Evolutionary conservation across 1,140 invertebrate genomes (phyloP).

Genomic region (Lethocerus indicus): DNA sequence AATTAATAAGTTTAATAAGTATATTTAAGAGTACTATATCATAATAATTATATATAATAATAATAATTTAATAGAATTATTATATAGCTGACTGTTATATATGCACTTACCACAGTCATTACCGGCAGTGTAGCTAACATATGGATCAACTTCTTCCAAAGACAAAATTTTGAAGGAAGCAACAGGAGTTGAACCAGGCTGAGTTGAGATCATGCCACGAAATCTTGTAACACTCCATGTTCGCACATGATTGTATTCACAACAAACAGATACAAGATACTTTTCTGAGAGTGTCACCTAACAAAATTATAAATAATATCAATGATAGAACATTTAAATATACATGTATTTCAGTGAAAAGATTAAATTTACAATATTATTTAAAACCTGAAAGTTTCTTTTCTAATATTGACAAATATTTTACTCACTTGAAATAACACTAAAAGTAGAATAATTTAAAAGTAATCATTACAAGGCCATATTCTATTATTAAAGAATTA

Average conservation of each 20-base stretch:
- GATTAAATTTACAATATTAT: too few species aligned
- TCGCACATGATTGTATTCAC: slow-evolving; percentile 93
- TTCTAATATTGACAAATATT: too few species aligned
- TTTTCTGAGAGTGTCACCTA: slow-evolving; percentile 90
- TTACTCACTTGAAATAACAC: too few species aligned
- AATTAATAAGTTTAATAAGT: background rate
- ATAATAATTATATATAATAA: background rate
- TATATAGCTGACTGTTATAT: background rate
- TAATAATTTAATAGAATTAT: background rate
- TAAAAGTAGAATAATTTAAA: too few species aligned
- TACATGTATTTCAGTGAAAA: too few species aligned
- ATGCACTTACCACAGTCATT: slow-evolving; percentile 56
- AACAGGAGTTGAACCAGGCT: slow-evolving; percentile 89
- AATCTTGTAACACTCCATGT: slow-evolving; percentile 95
- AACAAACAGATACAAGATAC: slow-evolving; percentile 92
- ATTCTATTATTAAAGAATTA: too few species aligned
- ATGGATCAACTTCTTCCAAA: slow-evolving; percentile 69
- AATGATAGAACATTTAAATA: slow-evolving; percentile 6
- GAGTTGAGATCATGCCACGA: slow-evolving; percentile 87
- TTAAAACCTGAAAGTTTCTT: too few species aligned
- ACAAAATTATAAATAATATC: slow-evolving; percentile 18
- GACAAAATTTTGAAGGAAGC: slow-evolving; percentile 91
- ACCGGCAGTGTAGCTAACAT: slow-evolving; percentile 50
- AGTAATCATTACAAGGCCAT: too few species aligned
- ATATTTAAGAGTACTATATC: background rate